Conservation (phyloP, 2,113 vertebrate genomes). For the Burhinus oedicnemus region DNA sequence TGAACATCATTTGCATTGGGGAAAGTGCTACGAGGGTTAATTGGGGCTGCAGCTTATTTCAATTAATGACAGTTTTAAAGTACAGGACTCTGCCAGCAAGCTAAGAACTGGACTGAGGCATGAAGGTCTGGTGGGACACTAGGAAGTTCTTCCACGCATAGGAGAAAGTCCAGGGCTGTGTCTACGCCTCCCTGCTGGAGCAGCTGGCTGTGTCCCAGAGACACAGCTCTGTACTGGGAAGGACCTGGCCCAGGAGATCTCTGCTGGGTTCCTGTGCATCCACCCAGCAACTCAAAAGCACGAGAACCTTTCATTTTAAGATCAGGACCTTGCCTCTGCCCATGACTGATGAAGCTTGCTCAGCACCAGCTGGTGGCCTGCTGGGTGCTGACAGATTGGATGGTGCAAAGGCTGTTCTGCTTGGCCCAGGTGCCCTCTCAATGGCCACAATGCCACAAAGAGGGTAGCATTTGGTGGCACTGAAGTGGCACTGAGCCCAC, state of each 20-base stretch:
- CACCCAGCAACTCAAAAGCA: not conserved
- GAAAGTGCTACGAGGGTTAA: not conserved
- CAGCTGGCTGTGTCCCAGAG: not conserved
- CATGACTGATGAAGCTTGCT: fast-evolving
- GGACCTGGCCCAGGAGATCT: not conserved
- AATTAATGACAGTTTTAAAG: not conserved
- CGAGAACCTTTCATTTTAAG: not conserved
- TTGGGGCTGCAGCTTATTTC: not conserved
- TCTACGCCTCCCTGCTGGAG: not conserved
- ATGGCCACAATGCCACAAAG: not conserved
- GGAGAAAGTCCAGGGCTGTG: not conserved
- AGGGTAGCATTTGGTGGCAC: not conserved
- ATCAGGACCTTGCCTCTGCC: not conserved
- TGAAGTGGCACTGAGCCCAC: not conserved
- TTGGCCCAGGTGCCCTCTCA: not conserved
- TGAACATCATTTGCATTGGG: not conserved
- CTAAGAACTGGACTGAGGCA: not conserved
- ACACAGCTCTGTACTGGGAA: not conserved
- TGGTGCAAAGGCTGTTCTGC: not conserved
- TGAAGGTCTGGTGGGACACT: not conserved
- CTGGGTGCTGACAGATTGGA: not conserved
- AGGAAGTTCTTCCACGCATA: not conserved
- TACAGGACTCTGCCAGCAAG: not conserved
- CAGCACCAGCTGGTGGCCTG: not conserved
- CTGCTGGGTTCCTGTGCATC: not conserved